phyloP scores from a whole-genome alignment of 2,113 vertebrate species.

The Rana temporaria region DNA sequence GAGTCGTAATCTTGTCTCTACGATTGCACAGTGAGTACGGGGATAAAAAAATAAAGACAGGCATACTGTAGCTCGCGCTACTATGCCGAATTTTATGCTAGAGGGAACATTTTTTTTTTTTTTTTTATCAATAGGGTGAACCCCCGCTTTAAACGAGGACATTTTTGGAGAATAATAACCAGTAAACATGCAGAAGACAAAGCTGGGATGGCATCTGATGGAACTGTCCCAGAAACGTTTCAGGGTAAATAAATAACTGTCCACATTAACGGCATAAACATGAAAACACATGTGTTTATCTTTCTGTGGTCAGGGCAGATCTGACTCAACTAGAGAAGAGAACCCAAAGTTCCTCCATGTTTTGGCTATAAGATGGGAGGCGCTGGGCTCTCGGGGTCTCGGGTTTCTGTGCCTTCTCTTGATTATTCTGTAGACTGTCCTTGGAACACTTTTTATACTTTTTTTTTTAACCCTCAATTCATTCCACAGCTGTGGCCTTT shows the following conservation, averaged over 20 bases:
- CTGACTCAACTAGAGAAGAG: background rate
- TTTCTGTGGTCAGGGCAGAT: background rate
- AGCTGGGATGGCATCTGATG: background rate
- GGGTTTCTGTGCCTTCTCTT: background rate
- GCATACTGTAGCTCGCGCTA: too few species aligned
- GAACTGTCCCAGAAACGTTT: background rate
- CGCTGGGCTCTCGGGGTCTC: background rate
- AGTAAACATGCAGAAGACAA: too few species aligned
- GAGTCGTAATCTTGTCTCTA: too few species aligned
- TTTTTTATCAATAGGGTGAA: too few species aligned
- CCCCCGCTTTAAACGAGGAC: too few species aligned
- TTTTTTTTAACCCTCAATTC: background rate
- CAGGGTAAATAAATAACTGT: background rate
- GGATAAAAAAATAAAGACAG: too few species aligned
- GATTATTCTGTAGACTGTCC: background rate
- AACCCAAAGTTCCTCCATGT: background rate
- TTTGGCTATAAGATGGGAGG: background rate
- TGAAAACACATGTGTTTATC: slow-evolving; percentile 31
- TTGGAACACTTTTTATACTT: background rate
- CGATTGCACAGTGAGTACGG: too few species aligned
- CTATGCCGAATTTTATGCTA: too few species aligned
- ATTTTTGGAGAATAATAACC: too few species aligned
- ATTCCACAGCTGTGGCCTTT: background rate
- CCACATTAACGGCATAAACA: slow-evolving; percentile 3
- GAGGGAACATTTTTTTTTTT: too few species aligned